phyloP scores from a whole-genome alignment of 2,797 vertebrate genomes.

The Pseudochromis fuscus region DNA sequence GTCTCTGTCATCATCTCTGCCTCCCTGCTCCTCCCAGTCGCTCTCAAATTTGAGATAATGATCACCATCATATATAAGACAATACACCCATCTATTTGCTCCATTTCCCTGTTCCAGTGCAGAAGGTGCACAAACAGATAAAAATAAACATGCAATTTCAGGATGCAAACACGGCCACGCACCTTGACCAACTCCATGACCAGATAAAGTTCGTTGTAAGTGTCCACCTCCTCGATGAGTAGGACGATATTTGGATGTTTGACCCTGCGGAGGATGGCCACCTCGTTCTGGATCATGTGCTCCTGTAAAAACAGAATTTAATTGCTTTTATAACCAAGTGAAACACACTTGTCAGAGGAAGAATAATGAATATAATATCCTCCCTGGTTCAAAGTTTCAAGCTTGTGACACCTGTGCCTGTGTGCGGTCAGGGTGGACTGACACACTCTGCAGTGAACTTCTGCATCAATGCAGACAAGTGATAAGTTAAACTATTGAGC shows the following conservation, averaged over 20 bases:
- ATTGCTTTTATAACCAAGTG: not conserved
- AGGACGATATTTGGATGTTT: conserved; percentile 98
- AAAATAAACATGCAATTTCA: conserved; percentile 6
- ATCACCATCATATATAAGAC: conserved; percentile 26
- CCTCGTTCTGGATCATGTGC: conserved; percentile 99
- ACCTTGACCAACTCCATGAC: conserved; percentile 99
- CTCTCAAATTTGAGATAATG: conserved; percentile 45
- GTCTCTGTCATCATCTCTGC: conserved; percentile 38
- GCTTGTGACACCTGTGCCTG: not conserved
- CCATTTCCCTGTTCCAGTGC: not conserved
- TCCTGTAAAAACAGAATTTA: conserved; percentile 83
- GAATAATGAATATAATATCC: too few species aligned
- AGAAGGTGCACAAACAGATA: conserved; percentile 1
- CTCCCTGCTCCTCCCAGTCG: not conserved
- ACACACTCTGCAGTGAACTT: not conserved
- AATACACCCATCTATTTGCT: not conserved
- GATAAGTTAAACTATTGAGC: not conserved
- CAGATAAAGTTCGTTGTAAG: conserved; percentile 95
- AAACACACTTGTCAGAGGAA: not conserved
- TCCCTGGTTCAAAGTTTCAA: not conserved
- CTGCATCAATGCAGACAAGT: not conserved
- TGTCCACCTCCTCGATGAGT: conserved; percentile 98
- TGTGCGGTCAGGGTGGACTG: not conserved
- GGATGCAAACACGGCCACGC: conserved; percentile 20
- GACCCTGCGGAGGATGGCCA: conserved; percentile 95